Percentiles rank a stretch among this genome's conserved stretches.
phyloP scores from a whole-genome alignment of 2,797 vertebrate species.

The Cirrhinus mrigala region DNA sequence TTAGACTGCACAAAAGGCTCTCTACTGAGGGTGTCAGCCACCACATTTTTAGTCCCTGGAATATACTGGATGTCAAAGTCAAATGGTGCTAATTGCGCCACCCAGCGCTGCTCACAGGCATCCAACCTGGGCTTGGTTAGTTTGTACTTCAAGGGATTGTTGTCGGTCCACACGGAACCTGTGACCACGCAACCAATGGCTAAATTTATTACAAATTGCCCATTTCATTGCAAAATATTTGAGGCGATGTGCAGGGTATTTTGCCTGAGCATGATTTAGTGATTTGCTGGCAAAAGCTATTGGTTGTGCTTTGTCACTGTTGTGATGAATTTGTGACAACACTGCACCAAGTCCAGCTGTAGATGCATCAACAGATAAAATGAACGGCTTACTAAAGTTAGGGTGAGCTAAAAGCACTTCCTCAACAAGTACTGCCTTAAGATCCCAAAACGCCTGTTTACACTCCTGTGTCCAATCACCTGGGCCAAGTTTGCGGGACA shows the following conservation, averaged over 20 bases:
- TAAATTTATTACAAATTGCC: slow-evolving; percentile 36
- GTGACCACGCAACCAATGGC: slow-evolving; percentile 18
- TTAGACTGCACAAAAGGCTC: slow-evolving; percentile 27
- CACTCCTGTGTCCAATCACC: slow-evolving; percentile 6
- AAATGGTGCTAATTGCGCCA: slow-evolving; percentile 35
- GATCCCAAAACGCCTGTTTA: background rate
- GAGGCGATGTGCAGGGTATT: slow-evolving; percentile 11
- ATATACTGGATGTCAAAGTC: slow-evolving; percentile 48
- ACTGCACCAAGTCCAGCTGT: background rate
- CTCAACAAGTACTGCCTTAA: slow-evolving; percentile 11
- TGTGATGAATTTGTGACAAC: background rate
- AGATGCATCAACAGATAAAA: slow-evolving; percentile 1
- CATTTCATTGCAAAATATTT: slow-evolving; percentile 13
- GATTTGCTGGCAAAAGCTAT: slow-evolving; percentile 43
- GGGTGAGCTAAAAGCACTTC: slow-evolving; percentile 17
- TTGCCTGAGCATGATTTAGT: slow-evolving; percentile 32
- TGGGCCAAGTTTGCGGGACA: slow-evolving; percentile 7
- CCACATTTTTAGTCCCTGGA: slow-evolving; percentile 30
- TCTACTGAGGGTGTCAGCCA: slow-evolving; percentile 35
- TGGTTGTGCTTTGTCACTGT: slow-evolving; percentile 21
- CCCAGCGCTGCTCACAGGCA: slow-evolving; percentile 23
- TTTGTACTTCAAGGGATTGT: slow-evolving; percentile 13
- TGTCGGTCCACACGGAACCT: background rate
- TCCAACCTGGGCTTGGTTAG: slow-evolving; percentile 20
- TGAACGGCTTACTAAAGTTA: slow-evolving; percentile 2